Percentiles rank a stretch among this genome's conserved stretches.
These are phyloP conservation scores for Oryzias celebensis DNA, from an alignment of 2,113 vertebrate genomes.

Conservation along the genomic window DNA sequence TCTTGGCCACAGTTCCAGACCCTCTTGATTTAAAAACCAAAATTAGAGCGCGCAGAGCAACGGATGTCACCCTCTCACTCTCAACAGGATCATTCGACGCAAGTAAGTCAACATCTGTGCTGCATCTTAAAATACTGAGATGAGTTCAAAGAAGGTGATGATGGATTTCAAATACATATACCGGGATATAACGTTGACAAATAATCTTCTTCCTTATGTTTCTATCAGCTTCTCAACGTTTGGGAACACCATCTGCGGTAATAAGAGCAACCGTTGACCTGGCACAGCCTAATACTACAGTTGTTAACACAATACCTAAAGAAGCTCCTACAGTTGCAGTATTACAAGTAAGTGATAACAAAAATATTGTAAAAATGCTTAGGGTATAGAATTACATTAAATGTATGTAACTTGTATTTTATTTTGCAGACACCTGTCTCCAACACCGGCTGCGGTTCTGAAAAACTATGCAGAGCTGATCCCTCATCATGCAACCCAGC, in stretches of 20 bases:
- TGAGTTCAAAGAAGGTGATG: too few species aligned
- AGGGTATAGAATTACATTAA: too few species aligned
- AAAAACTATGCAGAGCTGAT: not conserved
- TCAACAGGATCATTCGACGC: not conserved
- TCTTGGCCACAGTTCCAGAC: slow-evolving; percentile 22
- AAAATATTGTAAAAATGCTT: too few species aligned
- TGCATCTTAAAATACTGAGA: not conserved
- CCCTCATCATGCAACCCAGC: not conserved
- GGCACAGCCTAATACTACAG: not conserved
- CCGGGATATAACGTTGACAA: too few species aligned
- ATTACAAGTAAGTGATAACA: not conserved
- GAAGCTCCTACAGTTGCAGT: not conserved
- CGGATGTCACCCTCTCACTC: fast-evolving
- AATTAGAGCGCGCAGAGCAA: not conserved
- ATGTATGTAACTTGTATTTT: not conserved
- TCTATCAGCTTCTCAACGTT: not conserved
- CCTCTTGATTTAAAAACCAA: fast-evolving
- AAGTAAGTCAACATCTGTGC: slow-evolving; percentile 28
- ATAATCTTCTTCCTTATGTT: not conserved
- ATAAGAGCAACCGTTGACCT: fast-evolving
- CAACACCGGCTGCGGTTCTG: not conserved
- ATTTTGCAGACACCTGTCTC: not conserved
- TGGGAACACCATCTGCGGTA: fast-evolving
- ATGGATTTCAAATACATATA: too few species aligned
- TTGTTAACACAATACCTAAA: slow-evolving; percentile 9